Base-by-base conservation (phyloP, 2,113 vertebrate genomes). In the Salvelinus sp. region DNA sequence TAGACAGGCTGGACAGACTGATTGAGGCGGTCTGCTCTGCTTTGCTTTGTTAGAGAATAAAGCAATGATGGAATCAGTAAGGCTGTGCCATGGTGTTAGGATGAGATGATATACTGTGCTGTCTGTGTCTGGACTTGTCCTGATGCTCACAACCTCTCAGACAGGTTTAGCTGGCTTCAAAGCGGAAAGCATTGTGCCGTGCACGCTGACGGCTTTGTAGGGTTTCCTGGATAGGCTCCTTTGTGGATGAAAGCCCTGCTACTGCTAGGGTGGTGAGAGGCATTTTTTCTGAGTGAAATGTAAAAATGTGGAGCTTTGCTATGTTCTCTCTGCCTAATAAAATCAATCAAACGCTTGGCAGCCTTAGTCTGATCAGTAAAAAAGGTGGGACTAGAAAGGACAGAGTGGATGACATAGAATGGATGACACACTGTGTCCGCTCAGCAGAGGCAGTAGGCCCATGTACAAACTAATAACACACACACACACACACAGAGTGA, bases 141-240 rank as follows among this genome's bases (percentile, higher is more conserved):
- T 65, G 18, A 23, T 65, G 69, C 60, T 70, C 66, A 64, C 76
- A 72, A 71, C 50, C 60, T 77, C 72, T 57, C 64, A 77, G 64
- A 77, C 54, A 72, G 10, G 25, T 66, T 25, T 22, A 63, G 28
- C 67, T 66, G n/a, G 62, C 62, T 71, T 71, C 72, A 65, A 50
- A 66, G 23, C 50, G 28, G 27, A 7, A 2, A 62, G 58, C 58
- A 62, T 16, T 22, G n/a, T 14, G 58, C 2, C 58, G 6, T 54
- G 50, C 14, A 6, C 50, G n/a, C 58, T 62, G 20, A 62, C 6
- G n/a, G 58, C n/a, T 62, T 22, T 62, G 58, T 22, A 22, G 20
- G n/a, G 58, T 14, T 14, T 57, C 14, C 54, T 57, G 54, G 54
- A 57, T 57, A 20, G 54, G 54, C 6, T 62, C 5, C 58, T 62